A percentile compares a stretch with the other conserved stretches of the same genome.
Conservation (phyloP, 2,888 invertebrate species). For the Prosapia bicincta region DNA sequence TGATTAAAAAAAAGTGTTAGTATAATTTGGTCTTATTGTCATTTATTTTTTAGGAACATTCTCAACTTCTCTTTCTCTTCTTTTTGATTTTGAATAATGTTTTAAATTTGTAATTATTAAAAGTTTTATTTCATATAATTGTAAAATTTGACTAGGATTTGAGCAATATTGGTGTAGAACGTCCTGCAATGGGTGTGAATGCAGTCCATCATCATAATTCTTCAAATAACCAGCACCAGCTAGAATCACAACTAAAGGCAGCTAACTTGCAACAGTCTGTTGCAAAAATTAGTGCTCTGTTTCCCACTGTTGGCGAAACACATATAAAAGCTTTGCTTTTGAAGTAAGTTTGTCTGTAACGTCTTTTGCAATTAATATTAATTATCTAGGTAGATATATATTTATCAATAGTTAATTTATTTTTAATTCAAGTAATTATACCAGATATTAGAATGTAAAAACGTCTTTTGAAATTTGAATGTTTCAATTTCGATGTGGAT, state of each 20-base stretch:
- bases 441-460: too few relatives aligned
- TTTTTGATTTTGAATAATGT: not conserved
- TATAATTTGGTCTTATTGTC: too few relatives aligned
- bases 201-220: constrained; percentile 36
- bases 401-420: too few relatives aligned
- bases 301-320: constrained; percentile 85
- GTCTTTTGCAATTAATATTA: not conserved
- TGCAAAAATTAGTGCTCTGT: constrained; percentile 79
- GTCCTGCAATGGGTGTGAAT: constrained; percentile 49
- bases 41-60: too few relatives aligned
- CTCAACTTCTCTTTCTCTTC: too few relatives aligned
- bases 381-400: too few relatives aligned
- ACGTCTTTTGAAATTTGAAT: too few relatives aligned
- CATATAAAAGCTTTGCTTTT: constrained; percentile 82
- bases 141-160: too few relatives aligned
- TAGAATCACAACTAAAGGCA: constrained; percentile 49
- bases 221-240: constrained; percentile 47
- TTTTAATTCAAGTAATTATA: too few relatives aligned
- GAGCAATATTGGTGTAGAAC: constrained; percentile 49
- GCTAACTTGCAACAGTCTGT: constrained; percentile 66
- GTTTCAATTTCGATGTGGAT: too few relatives aligned
- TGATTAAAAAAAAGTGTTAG: too few relatives aligned
- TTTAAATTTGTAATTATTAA: not conserved
- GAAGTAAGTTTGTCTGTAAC: constrained; percentile 64
- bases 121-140: too few relatives aligned